Base-by-base conservation (phyloP, 1,140 invertebrate species). In the Drosophila orosa region DNA sequence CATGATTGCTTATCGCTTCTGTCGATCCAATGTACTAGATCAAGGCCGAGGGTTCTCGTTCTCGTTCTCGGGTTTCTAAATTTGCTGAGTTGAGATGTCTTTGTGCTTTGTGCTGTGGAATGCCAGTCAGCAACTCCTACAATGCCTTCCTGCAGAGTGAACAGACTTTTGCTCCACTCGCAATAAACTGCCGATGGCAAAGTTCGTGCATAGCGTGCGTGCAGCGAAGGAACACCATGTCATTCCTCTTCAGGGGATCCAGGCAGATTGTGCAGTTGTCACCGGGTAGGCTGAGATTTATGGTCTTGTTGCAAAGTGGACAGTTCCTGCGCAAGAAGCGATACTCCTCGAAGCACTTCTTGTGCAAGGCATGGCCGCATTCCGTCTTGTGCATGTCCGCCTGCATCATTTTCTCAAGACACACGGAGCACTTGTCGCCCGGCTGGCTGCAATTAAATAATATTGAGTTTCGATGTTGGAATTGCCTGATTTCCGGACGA, bases 291-390 rank as follows among this genome's bases (percentile, higher is more conserved):
- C 22, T 61, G 7, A 47, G 40, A 48, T 58, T 67, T 0, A 78
- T 63, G 0, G 33, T 0, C 4, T 31, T 8, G 12, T 24, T 1
- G 48, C 90, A 91, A 9, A 45, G 12, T 0, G 68, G 77, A 27
- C 90, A 91, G 3, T 65, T 29, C 5, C 52, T 40, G 29, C 31
- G 4, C 13, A 58, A 0, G 1, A 0, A 12, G 3, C 50, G 68
- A 25, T 55, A 81, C 0, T 47, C 27, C 10, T 8, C 3, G 12
- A 47, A 78, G 35, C 90, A 91, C 0, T 4, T 3, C 0, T 65
- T 31, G 47, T 91, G 75, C 50, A 91, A 5, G 0, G 85, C 78
- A 72, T 90, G 85, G 0, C 59, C 60, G 35, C 85, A 90, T 19
- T 17, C 19, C 62, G 82, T 74, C 3, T 8, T 10, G 0, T 40